phyloP scores from a whole-genome alignment of 2,113 vertebrate genomes.

The Synodontis membranacea region DNA sequence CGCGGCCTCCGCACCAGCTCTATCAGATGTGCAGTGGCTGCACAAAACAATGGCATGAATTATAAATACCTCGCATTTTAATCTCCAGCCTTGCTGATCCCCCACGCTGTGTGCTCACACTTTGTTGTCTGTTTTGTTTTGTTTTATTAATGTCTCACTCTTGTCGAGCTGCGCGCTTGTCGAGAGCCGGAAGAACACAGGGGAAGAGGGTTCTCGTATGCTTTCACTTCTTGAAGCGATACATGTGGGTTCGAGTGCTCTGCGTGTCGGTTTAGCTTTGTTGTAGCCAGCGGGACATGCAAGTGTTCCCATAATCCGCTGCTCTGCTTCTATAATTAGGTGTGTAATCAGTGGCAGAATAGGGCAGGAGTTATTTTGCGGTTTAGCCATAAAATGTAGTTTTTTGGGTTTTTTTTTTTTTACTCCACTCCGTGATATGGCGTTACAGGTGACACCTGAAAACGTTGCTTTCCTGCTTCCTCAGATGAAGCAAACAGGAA shows the following conservation, averaged over 20 bases:
- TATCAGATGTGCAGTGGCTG: slow-evolving; percentile 65
- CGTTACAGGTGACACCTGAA: neutral
- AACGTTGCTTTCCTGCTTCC: neutral
- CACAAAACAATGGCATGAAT: slow-evolving; percentile 71
- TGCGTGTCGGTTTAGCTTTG: neutral
- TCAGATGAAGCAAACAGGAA: neutral
- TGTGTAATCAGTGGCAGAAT: neutral
- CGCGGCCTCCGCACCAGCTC: slow-evolving; percentile 61
- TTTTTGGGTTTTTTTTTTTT: too few species aligned
- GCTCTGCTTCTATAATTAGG: neutral
- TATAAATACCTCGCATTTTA: slow-evolving; percentile 65
- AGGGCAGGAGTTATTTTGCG: slow-evolving; percentile 1
- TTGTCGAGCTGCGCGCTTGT: neutral
- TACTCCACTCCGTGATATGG: too few species aligned
- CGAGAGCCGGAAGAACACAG: neutral
- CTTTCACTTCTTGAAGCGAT: neutral
- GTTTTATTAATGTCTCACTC: slow-evolving; percentile 65
- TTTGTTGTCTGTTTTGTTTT: slow-evolving; percentile 59
- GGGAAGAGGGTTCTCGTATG: slow-evolving; percentile 13
- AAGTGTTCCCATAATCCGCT: neutral
- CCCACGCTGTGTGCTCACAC: slow-evolving; percentile 51
- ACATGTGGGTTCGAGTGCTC: neutral
- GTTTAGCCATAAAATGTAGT: neutral
- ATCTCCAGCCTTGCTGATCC: slow-evolving; percentile 59
- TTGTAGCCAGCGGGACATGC: neutral